Base-by-base conservation (phyloP, 2,113 vertebrate species). In the Amblyopsis rosae region DNA sequence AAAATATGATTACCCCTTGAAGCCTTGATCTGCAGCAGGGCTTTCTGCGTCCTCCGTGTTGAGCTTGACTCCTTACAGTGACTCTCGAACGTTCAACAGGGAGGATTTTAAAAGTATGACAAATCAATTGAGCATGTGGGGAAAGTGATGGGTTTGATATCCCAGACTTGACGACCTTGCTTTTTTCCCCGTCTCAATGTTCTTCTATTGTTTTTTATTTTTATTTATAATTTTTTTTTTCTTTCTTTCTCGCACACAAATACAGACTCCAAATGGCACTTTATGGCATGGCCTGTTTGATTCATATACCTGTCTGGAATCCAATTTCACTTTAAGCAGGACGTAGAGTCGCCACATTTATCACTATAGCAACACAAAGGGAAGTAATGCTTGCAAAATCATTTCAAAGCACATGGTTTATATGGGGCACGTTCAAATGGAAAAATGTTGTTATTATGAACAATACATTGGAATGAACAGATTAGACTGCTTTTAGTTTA, bases 1-100 rank as follows among this genome's bases (percentile, higher is more conserved):
- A 85, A 83, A 84, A 84, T 77, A 85, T 81, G 71, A 81, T 84
- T 76, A 84, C 73, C 84, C 35, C 70, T 85, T 86, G 80, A 83
- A 74, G 69, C 50, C 13, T 53, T 35, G 7, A 65, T 73, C 72
- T 70, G 58, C 67, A 71, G 59, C 72, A 80, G 75, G 67, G 75
- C 62, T 50, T 11, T 26, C 56, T 66, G 11, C 33, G 80, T 68
- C 69, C 54, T 65, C 62, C 63, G 17, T 57, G 55, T 41, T 8
- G 13, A 12, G 49, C 49, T 12, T 11, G 32, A 19, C 56, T 32
- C 41, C 48, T 41, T 56, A 54, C 50, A n/a, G 15, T 59, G 45
- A 58, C 12, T 65, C 57, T 72, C 8, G 55, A 62, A 33, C 62
- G 6, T n/a, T 62, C 35, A 59, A 32, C 33, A 41, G 45, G 16